Conservation (phyloP, 2,888 invertebrate species). For the Aethes cnicana region DNA sequence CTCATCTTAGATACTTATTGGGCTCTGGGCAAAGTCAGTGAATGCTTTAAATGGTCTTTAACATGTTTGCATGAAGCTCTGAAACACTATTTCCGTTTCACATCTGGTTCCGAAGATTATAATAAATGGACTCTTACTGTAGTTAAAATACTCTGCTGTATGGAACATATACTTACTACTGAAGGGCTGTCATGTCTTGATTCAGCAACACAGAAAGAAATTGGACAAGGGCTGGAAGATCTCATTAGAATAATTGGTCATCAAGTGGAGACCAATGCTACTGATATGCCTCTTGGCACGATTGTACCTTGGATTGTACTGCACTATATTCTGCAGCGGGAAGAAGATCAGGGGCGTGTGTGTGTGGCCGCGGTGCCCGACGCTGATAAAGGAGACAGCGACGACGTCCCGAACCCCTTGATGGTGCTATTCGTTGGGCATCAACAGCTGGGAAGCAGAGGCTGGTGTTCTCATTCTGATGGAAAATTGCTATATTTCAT, state of each 20-base stretch:
- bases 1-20: constrained; percentile 86
- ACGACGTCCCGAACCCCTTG: constrained; percentile 87
- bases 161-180: constrained; percentile 70
- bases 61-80: constrained; percentile 89
- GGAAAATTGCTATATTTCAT: constrained; percentile 90
- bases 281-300: constrained; percentile 86
- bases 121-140: constrained; percentile 73
- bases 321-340: constrained; percentile 89
- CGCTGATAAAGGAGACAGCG: constrained; percentile 68
- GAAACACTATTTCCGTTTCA: constrained; percentile 81
- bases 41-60: constrained; percentile 90
- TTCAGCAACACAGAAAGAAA: constrained; percentile 80
- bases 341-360: constrained; percentile 86
- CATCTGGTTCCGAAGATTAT: constrained; percentile 69
- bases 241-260: constrained; percentile 89
- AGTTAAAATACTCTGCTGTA: constrained; percentile 70
- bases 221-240: constrained; percentile 87
- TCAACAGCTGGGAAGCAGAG: constrained; percentile 88
- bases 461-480: constrained; percentile 90
- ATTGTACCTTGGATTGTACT: constrained; percentile 92
- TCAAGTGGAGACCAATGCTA: constrained; percentile 88
- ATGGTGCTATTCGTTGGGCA: constrained; percentile 91
- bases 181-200: constrained; percentile 77
- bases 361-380: constrained; percentile 74
- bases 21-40: constrained; percentile 82